Percentiles rank a stretch among this genome's conserved stretches.
phyloP scores from a whole-genome alignment of 2,113 vertebrate genomes.

The Marcusenius ussheri region DNA sequence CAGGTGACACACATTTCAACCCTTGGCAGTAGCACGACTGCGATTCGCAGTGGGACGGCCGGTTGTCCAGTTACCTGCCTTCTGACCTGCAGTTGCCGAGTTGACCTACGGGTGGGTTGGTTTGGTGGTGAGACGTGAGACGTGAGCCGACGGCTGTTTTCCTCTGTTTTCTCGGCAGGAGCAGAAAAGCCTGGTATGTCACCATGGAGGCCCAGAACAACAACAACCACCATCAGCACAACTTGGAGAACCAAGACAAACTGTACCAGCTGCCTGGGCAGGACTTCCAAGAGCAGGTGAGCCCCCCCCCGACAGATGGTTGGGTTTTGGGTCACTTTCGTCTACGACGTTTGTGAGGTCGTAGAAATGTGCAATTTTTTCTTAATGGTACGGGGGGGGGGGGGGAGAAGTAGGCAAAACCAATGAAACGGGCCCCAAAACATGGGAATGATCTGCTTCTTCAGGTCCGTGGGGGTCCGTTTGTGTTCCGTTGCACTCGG shows the following conservation, averaged over 20 bases:
- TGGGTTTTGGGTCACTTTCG: not conserved
- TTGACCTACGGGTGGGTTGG: not conserved
- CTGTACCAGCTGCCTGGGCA: slow-evolving; percentile 60
- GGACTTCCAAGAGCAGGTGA: slow-evolving; percentile 62
- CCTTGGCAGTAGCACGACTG: not conserved
- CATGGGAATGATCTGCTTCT: not conserved
- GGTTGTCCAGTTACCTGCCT: not conserved
- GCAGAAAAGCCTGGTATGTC: slow-evolving; percentile 58
- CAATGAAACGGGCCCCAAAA: not conserved
- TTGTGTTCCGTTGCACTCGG: not conserved
- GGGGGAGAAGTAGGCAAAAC: not conserved
- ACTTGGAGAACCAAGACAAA: slow-evolving; percentile 63
- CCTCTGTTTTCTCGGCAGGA: slow-evolving; percentile 26
- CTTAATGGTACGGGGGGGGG: not conserved
- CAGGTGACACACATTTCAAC: not conserved
- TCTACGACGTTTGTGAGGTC: not conserved
- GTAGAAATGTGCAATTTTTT: not conserved
- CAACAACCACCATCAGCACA: slow-evolving; percentile 52
- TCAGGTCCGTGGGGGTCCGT: not conserved
- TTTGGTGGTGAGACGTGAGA: not conserved
- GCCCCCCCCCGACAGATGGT: not conserved
- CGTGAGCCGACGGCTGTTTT: too few relatives aligned
- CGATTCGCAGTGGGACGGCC: not conserved
- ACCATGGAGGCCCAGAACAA: slow-evolving; percentile 71
- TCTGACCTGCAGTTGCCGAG: not conserved